Evolutionary conservation across 2,888 invertebrate genomes (phyloP).

Genomic region (Nemoura dubitans): DNA sequence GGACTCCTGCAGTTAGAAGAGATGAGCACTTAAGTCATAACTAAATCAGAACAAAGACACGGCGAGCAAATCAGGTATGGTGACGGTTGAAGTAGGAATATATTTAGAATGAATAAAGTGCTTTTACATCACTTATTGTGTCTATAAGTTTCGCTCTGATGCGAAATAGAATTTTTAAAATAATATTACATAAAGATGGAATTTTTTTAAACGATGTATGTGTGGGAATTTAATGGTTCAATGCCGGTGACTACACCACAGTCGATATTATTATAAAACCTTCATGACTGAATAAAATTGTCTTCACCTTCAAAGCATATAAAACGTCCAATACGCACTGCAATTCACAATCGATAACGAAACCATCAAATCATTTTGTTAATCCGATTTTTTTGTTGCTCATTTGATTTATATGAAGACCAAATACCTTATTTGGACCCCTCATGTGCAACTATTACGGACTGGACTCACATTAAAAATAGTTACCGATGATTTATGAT

Average conservation of each 20-base stretch:
- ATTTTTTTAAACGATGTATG: not conserved
- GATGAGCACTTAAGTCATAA: not conserved
- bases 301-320: not conserved
- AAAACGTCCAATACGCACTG: not conserved
- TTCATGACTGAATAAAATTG: not conserved
- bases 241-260: not conserved
- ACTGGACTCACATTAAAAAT: not conserved
- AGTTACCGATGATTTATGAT: not conserved
- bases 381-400: not conserved
- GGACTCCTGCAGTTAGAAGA: not conserved
- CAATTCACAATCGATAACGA: not conserved
- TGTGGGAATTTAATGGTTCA: not conserved
- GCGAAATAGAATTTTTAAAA: not conserved
- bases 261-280: not conserved
- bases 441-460: not conserved
- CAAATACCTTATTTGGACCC: not conserved
- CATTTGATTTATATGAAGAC: not conserved
- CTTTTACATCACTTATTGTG: not conserved
- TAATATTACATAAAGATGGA: not conserved
- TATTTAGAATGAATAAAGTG: not conserved
- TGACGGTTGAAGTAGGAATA: not conserved
- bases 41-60: not conserved
- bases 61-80: not conserved
- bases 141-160: not conserved
- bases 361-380: not conserved